These are phyloP conservation scores for Spodoptera frugiperda DNA, from an alignment of 1,140 invertebrate species.

Conservation along the genomic window DNA sequence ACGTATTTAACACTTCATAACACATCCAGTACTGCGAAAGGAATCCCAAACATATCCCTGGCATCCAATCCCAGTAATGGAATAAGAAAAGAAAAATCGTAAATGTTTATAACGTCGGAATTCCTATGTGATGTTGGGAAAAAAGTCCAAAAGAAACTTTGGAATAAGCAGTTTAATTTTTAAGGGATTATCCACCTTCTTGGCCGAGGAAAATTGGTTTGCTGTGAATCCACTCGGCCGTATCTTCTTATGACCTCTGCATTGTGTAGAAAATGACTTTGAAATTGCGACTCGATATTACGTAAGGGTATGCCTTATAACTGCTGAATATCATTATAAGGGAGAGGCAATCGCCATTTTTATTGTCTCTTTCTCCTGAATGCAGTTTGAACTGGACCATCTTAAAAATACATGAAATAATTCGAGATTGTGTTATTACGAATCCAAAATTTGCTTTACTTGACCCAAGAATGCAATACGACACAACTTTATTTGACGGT, in stretches of 20 bases:
- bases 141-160: conserved; percentile 16
- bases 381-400: background rate
- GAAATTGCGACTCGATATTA: conserved; percentile 43
- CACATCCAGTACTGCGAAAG: background rate
- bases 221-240: conserved; percentile 12
- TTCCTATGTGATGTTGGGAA: background rate
- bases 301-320: conserved; percentile 6
- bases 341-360: too few relatives aligned
- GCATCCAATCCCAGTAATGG: conserved; percentile 8
- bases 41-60: background rate
- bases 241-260: conserved; percentile 13
- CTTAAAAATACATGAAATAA: background rate
- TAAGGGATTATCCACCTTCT: conserved; percentile 48
- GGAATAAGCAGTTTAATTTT: conserved; percentile 53
- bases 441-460: too few relatives aligned
- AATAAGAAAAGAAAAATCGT: conserved; percentile 38
- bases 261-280: conserved; percentile 41
- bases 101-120: conserved; percentile 37
- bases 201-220: conserved; percentile 49
- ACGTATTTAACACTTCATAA: background rate
- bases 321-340: background rate
- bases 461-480: too few relatives aligned
- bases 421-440: too few relatives aligned
- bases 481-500: too few relatives aligned
- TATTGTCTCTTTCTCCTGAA: too few relatives aligned